These are phyloP conservation scores for Chaetodon auriga DNA, from an alignment of 2,113 vertebrate genomes.

Conservation along the genomic window DNA sequence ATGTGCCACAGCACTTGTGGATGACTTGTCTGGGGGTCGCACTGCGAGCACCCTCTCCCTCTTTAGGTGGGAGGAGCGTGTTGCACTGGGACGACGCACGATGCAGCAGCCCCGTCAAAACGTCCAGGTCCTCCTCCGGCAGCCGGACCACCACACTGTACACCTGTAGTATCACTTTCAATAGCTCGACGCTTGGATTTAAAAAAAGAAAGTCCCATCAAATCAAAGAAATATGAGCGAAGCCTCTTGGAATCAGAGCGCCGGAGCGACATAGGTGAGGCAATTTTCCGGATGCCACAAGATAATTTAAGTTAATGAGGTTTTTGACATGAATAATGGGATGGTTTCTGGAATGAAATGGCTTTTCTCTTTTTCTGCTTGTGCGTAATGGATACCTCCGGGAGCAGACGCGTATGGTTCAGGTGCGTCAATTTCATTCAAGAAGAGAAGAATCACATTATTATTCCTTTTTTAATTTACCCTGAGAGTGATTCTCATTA, in stretches of 20 bases:
- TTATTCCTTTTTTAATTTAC: not conserved
- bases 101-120: constrained; percentile 69
- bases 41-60: constrained; percentile 50
- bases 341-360: constrained; percentile 7
- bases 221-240: constrained; percentile 57
- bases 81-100: constrained; percentile 59
- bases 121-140: constrained; percentile 43
- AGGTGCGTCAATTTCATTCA: constrained; percentile 59
- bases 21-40: constrained; percentile 19
- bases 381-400: constrained; percentile 59
- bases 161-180: constrained; percentile 55
- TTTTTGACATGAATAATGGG: not conserved
- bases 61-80: constrained; percentile 73
- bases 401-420: constrained; percentile 43
- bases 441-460: not conserved
- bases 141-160: not conserved
- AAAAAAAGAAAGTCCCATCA: not conserved
- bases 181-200: constrained; percentile 35
- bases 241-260: constrained; percentile 32
- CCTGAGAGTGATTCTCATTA: not conserved
- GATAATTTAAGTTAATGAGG: not conserved
- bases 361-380: not conserved
- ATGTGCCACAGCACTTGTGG: not conserved
- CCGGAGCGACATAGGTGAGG: constrained; percentile 67
- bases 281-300: not conserved